Conservation (phyloP, 2,888 invertebrate species). For the Phymatocera aterrima region DNA sequence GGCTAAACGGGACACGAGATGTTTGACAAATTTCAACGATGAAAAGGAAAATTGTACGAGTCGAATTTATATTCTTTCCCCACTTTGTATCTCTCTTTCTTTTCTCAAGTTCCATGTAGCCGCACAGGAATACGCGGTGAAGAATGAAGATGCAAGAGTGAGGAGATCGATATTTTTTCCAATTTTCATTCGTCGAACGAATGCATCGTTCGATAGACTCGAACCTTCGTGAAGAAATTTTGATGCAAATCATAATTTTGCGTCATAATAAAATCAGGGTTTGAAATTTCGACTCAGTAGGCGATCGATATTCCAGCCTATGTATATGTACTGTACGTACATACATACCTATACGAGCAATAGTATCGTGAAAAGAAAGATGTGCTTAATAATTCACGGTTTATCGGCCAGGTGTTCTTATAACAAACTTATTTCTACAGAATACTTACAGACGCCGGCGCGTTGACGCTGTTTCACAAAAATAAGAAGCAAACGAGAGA, state of each 20-base stretch:
- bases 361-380: not conserved
- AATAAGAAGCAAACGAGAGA: no score
- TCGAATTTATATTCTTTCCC: slow-evolving; percentile 8
- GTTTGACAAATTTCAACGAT: slow-evolving; percentile 36
- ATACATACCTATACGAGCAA: no score
- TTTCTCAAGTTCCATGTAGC: not conserved
- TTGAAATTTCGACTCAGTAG: not conserved
- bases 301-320: not conserved
- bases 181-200: not conserved
- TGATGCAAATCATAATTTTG: not conserved
- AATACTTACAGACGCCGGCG: not conserved
- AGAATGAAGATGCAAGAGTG: not conserved
- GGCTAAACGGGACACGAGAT: not conserved
- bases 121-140: not conserved
- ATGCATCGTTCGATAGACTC: no score
- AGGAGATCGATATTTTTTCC: not conserved
- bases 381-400: slow-evolving; percentile 5
- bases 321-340: no score
- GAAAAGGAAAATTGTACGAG: slow-evolving; percentile 26
- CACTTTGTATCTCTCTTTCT: not conserved
- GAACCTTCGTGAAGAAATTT: not conserved
- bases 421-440: not conserved
- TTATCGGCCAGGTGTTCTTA: not conserved
- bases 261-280: not conserved
- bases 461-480: slow-evolving; percentile 14